phyloP scores from a whole-genome alignment of 2,113 vertebrate species.

The Vanacampus margaritifer region DNA sequence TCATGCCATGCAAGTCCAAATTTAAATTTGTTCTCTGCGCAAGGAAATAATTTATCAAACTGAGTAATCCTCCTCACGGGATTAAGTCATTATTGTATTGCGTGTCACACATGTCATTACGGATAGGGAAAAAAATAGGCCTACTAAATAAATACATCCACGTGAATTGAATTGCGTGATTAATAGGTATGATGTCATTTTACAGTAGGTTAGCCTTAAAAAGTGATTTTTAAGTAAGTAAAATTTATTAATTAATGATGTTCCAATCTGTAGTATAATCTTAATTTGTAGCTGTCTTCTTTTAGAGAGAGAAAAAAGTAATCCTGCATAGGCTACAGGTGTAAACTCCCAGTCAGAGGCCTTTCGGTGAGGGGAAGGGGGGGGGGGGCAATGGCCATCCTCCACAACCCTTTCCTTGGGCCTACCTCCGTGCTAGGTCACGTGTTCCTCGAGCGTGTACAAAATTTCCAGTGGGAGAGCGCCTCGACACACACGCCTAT shows the following conservation, averaged over 20 bases:
- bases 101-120: too few relatives aligned
- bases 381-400: slow-evolving; percentile 6
- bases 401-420: slow-evolving; percentile 11
- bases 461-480: slow-evolving; percentile 63
- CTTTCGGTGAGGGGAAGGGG: not conserved
- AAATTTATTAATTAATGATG: not conserved
- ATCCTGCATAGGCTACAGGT: slow-evolving; percentile 12
- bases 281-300: not conserved
- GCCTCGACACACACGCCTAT: slow-evolving; percentile 65
- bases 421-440: slow-evolving; percentile 73
- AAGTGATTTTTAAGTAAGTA: not conserved
- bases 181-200: not conserved
- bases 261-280: not conserved
- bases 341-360: not conserved
- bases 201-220: not conserved
- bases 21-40: not conserved
- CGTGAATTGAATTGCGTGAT: not conserved
- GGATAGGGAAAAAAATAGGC: not conserved
- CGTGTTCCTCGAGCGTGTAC: slow-evolving; percentile 73
- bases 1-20: not conserved
- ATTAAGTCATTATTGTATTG: too few relatives aligned
- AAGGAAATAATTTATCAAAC: not conserved
- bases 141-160: not conserved
- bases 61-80: not conserved
- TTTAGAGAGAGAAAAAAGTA: not conserved